These are phyloP conservation scores for Phodopus roborovskii DNA, from an alignment of 2,113 vertebrate genomes.

Conservation along the genomic window DNA sequence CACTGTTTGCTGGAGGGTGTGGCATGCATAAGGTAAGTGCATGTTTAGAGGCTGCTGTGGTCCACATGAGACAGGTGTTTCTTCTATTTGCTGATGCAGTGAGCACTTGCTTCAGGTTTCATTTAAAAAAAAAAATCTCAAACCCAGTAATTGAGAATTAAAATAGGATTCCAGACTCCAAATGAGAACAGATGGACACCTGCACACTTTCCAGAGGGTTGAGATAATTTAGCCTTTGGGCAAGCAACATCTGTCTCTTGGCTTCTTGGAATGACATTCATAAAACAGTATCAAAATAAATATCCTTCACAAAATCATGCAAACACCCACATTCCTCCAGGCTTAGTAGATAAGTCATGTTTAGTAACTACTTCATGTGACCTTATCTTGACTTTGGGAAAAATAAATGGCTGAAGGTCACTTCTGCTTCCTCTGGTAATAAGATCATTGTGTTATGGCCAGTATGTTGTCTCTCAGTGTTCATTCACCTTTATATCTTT, in stretches of 20 bases:
- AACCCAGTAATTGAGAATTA: not conserved
- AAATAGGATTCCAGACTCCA: conserved; percentile 26
- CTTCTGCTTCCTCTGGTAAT: conserved; percentile 11
- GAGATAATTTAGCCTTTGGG: not conserved
- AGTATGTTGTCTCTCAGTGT: not conserved
- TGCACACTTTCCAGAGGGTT: not conserved
- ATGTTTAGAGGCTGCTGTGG: not conserved
- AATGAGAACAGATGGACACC: not conserved
- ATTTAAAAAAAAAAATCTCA: not conserved
- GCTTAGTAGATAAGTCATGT: conserved; percentile 68
- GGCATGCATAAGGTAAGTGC: not conserved
- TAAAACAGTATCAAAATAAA: conserved; percentile 32
- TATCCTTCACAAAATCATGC: conserved; percentile 17
- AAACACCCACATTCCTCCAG: conserved; percentile 55
- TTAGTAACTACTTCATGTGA: conserved; percentile 66
- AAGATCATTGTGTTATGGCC: conserved; percentile 1
- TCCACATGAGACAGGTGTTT: not conserved
- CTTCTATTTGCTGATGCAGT: not conserved
- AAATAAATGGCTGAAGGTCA: not conserved
- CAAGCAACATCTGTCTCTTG: not conserved
- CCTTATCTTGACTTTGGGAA: conserved; percentile 46
- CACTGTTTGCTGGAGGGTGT: not conserved
- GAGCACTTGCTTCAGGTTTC: not conserved
- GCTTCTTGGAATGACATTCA: conserved; percentile 6
- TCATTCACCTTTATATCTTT: not conserved